Conservation (phyloP, 2,888 invertebrate genomes). For the Chloroclystis v-ata region DNA sequence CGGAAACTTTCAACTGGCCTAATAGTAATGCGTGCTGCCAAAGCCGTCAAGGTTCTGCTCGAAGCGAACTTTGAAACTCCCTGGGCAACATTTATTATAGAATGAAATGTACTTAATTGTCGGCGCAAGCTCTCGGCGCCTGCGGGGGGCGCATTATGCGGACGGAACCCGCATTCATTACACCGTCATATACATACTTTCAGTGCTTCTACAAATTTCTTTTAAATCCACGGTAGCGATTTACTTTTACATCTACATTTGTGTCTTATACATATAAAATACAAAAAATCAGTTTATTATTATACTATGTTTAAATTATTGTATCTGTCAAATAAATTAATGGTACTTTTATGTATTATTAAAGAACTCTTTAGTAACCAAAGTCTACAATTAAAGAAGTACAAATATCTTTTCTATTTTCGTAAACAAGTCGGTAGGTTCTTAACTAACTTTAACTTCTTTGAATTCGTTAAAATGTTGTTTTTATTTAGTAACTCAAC, state of each 20-base stretch:
- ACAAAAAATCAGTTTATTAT: too few relatives aligned
- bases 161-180: slow-evolving; percentile 50
- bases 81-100: slow-evolving; percentile 65
- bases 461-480: slow-evolving; percentile 49
- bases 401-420: too few relatives aligned
- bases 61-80: slow-evolving; percentile 42
- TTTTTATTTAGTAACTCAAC: slow-evolving; percentile 65
- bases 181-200: slow-evolving; percentile 43
- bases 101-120: slow-evolving; percentile 73
- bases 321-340: too few relatives aligned
- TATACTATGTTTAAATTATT: too few relatives aligned
- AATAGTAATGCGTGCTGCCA: slow-evolving; percentile 13
- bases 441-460: too few relatives aligned
- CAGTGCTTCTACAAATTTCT: slow-evolving; percentile 46
- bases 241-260: too few relatives aligned
- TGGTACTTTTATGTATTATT: too few relatives aligned
- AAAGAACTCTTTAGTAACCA: too few relatives aligned
- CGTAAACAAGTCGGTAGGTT: too few relatives aligned
- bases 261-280: too few relatives aligned
- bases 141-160: slow-evolving; percentile 50
- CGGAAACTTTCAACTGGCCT: slow-evolving; percentile 17
- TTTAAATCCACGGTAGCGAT: slow-evolving; percentile 28
- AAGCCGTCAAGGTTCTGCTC: slow-evolving; percentile 27
- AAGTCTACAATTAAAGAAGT: neutral
- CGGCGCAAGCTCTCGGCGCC: slow-evolving; percentile 58